Evolutionary conservation across 2,888 invertebrate species (phyloP).

Genomic region (Yponomeuta sedellus): DNA sequence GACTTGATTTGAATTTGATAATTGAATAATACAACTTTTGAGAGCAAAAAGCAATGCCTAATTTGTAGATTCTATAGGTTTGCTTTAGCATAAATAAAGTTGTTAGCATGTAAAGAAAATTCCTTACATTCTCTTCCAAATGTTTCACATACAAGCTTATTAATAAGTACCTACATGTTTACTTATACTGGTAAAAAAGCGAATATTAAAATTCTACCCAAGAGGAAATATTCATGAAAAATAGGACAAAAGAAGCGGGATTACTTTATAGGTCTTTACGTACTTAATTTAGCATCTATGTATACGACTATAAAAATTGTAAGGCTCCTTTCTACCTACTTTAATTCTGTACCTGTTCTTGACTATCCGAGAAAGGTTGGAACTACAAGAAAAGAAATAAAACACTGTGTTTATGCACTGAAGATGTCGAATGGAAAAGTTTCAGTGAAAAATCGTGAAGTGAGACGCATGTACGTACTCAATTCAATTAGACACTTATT

Average conservation of each 20-base stretch:
- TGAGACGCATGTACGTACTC: background rate
- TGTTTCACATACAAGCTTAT: background rate
- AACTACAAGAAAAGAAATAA: constrained; percentile 72
- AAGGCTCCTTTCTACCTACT: constrained; percentile 57
- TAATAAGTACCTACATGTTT: background rate
- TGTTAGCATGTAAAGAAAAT: background rate
- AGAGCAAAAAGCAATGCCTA: too few relatives aligned
- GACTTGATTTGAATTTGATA: too few relatives aligned
- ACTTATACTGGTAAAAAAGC: background rate
- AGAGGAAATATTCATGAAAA: constrained; percentile 9
- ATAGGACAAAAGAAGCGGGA: constrained; percentile 13
- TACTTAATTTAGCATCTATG: constrained; percentile 32
- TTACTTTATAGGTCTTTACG: background rate
- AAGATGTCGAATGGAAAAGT: constrained; percentile 10
- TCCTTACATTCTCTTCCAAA: background rate
- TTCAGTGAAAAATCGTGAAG: constrained; percentile 11
- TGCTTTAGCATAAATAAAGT: too few relatives aligned
- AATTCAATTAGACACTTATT: background rate
- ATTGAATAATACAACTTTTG: too few relatives aligned
- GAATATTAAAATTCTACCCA: constrained; percentile 10
- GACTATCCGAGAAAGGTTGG: constrained; percentile 75
- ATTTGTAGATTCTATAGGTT: too few relatives aligned
- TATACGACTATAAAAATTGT: constrained; percentile 27
- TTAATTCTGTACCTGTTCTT: constrained; percentile 68
- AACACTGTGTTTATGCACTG: constrained; percentile 40